Base-by-base conservation (phyloP, 2,888 invertebrate genomes). In the Leucania comma region DNA sequence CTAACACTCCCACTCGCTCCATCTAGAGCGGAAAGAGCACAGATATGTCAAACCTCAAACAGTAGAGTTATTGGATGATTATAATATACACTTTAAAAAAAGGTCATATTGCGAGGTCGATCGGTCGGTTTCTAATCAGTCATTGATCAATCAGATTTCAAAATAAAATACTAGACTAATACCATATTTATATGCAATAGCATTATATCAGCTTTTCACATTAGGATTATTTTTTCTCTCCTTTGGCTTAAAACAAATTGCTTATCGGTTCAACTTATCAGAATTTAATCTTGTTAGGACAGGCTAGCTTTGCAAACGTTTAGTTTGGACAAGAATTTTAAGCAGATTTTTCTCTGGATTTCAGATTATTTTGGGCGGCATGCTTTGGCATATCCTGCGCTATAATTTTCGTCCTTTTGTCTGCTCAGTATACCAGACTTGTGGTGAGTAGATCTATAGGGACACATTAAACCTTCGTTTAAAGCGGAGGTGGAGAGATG, bases 341-440 rank as follows among this genome's bases (percentile, higher is more conserved):
- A 32, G 17, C 12, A 12, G 12, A 1, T 17, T 50, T 54, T 58
- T 38, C 1, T 58, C 17, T 48, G 32, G 10, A 3, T 77, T 75
- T 26, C 90, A 96, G 96, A 81, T 67, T 91, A 57, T 95, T 93
- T 83, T 96, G 95, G 95, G 72, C 87, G 2, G 50, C 85, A n/a
- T 89, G 89, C 73, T 92, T 93, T 73, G 50, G 88, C 10, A 75
- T 87, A 3, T 89, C 90, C 68, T 75, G 89, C 8, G 85, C 78
- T 24, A 76, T 93, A n/a, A 88, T 91, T 64, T 85, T 89, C 51
- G 80, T 87, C 22, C 83, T 96, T 32, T 80, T 95, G 51, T 82
- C 88, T 8, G 75, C 89, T 48, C 95, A 95, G 73, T 94, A 90
- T 74, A 75, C 72, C 17, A 90, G 94, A 88, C 92, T 91, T 75